phyloP scores from a whole-genome alignment of 2,113 vertebrate species.

The Panthera tigris region DNA sequence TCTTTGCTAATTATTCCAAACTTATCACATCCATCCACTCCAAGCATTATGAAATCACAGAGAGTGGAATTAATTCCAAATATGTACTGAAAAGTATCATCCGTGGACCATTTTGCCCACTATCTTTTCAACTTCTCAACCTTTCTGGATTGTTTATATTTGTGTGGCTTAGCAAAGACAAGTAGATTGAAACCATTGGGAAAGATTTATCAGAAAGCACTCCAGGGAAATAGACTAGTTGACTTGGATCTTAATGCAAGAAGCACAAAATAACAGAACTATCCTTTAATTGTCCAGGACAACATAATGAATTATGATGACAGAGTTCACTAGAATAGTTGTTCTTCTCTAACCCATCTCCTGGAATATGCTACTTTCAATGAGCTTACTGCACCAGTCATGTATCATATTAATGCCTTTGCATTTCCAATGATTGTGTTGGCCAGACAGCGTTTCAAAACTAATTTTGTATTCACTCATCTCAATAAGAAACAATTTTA shows the following conservation, averaged over 20 bases:
- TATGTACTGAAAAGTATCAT: neutral
- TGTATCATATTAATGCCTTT: constrained; percentile 49
- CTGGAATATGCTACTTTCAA: neutral
- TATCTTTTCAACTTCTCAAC: neutral
- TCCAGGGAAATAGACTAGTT: constrained; percentile 28
- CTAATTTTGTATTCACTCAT: constrained; percentile 54
- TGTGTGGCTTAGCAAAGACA: neutral
- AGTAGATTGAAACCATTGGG: constrained; percentile 9
- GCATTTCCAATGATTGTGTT: constrained; percentile 42
- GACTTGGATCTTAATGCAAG: constrained; percentile 17
- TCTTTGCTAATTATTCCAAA: neutral
- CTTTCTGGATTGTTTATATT: neutral
- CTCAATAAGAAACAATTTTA: constrained; percentile 45
- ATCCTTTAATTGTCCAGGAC: constrained; percentile 39
- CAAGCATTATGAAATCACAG: neutral
- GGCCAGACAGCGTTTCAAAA: constrained; percentile 50
- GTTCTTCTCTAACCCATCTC: neutral
- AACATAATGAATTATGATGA: constrained; percentile 44
- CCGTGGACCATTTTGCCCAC: neutral
- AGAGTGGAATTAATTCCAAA: neutral
- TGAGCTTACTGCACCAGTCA: neutral
- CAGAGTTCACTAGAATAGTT: neutral
- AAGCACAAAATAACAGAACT: constrained; percentile 43
- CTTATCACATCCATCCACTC: neutral
- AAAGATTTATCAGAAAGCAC: constrained; percentile 47